A percentile compares a stretch with the other conserved stretches of the same genome.
Evolutionary conservation across 92 coral and sea anemone species (phyloP).

Genomic region (Porites divaricata): DNA sequence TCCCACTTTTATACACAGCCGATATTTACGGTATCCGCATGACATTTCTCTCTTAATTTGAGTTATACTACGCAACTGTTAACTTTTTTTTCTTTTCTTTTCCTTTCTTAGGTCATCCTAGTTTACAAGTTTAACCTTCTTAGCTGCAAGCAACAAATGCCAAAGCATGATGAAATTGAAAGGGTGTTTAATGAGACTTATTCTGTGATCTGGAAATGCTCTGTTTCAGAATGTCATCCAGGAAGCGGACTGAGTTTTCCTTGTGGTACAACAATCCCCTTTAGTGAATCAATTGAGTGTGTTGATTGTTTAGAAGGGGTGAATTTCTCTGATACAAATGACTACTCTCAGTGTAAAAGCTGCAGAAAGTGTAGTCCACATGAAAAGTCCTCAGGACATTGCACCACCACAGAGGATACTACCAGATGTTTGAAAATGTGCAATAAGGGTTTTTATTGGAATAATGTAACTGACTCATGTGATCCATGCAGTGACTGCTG

Average conservation of each 20-base stretch:
- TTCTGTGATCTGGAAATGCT: conserved; percentile 18
- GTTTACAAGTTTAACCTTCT: background rate
- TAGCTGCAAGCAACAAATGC: conserved; percentile 9
- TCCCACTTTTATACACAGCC: too few relatives aligned
- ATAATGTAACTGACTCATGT: background rate
- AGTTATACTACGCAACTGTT: too few relatives aligned
- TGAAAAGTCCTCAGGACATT: conserved; percentile 19
- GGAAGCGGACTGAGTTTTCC: conserved; percentile 26
- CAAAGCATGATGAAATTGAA: conserved; percentile 27
- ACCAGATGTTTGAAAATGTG: conserved; percentile 20
- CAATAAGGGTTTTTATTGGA: conserved; percentile 31
- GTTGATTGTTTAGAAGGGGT: conserved; percentile 11
- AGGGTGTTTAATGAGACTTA: background rate
- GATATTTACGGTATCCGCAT: too few relatives aligned
- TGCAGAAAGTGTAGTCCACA: conserved; percentile 12
- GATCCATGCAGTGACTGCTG: conserved; percentile 31
- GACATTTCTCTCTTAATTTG: too few relatives aligned
- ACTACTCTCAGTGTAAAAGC: conserved; percentile 19
- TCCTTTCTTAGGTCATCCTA: background rate
- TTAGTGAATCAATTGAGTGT: conserved; percentile 6
- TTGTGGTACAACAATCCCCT: conserved; percentile 35
- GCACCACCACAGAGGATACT: conserved; percentile 27
- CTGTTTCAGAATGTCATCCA: conserved; percentile 2
- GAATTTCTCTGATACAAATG: conserved; percentile 11
- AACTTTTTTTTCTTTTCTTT: too few relatives aligned